Evolutionary conservation across 2,113 vertebrate species (phyloP).

Genomic region (Galeopterus variegatus): DNA sequence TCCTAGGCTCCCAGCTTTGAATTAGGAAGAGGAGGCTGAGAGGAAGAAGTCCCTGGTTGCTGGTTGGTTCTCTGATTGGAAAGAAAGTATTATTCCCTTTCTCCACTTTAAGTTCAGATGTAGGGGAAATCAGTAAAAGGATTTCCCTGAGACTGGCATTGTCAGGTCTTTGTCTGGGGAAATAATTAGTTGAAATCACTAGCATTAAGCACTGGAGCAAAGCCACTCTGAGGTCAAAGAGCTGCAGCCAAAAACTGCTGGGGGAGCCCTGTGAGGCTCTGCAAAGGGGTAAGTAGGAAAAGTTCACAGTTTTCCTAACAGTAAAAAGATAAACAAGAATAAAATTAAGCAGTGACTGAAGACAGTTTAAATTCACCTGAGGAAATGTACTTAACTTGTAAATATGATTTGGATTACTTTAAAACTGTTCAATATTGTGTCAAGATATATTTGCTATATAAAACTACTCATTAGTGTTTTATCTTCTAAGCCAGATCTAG

Average conservation of each 20-base stretch:
- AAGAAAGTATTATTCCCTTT: background rate
- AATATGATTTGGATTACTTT: conserved; percentile 53
- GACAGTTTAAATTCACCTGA: background rate
- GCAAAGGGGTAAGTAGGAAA: background rate
- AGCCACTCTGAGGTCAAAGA: background rate
- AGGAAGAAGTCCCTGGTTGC: background rate
- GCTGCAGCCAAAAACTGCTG: background rate
- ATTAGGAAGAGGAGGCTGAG: background rate
- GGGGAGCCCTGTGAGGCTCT: background rate
- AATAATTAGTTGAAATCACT: conserved; percentile 8
- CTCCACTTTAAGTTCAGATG: background rate
- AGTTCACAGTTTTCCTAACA: background rate
- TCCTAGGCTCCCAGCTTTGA: background rate
- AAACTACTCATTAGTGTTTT: background rate
- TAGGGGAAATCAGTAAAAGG: background rate
- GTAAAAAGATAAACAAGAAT: conserved; percentile 49
- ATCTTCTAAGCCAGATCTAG: conserved; percentile 15
- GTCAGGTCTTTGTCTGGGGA: background rate
- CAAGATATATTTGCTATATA: conserved; percentile 46
- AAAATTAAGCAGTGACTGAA: conserved; percentile 36
- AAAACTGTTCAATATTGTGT: background rate
- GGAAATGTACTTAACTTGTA: conserved; percentile 36
- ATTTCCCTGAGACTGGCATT: background rate
- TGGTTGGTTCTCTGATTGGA: background rate
- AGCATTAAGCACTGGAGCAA: background rate